Conservation (phyloP, 1,140 invertebrate species). For the Meloidogyne floridensis region DNA sequence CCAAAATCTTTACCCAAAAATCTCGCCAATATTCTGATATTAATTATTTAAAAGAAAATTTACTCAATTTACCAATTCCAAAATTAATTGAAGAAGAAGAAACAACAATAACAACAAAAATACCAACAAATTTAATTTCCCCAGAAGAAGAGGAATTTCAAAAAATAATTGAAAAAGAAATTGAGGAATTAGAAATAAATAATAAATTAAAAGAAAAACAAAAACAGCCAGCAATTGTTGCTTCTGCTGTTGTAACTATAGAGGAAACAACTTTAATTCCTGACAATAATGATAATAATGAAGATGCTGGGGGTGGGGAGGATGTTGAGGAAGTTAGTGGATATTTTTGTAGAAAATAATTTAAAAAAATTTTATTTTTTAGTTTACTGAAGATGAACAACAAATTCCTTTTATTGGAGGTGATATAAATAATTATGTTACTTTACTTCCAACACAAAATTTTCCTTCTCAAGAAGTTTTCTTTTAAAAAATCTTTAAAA, state of each 20-base stretch:
- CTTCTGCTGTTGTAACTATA: not conserved
- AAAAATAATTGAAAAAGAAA: slow-evolving; percentile 3
- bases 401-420: not conserved
- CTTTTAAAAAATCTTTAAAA: not conserved
- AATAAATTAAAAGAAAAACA: not conserved
- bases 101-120: not conserved
- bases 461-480: not conserved
- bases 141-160: slow-evolving; percentile 3
- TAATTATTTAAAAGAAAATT: not conserved
- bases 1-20: not conserved
- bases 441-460: not conserved
- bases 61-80: not conserved
- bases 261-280: not conserved
- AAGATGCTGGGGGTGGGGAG: no score
- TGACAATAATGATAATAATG: not conserved
- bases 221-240: not conserved
- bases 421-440: slow-evolving; percentile 2
- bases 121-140: not conserved
- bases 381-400: not conserved
- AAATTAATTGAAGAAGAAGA: not conserved
- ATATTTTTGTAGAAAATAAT: no score
- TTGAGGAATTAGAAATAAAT: not conserved
- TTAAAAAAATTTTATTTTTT: not conserved
- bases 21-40: not conserved
- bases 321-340: not conserved